Conservation (phyloP, 2,888 invertebrate species). For the Tricholauxania praeusta region DNA sequence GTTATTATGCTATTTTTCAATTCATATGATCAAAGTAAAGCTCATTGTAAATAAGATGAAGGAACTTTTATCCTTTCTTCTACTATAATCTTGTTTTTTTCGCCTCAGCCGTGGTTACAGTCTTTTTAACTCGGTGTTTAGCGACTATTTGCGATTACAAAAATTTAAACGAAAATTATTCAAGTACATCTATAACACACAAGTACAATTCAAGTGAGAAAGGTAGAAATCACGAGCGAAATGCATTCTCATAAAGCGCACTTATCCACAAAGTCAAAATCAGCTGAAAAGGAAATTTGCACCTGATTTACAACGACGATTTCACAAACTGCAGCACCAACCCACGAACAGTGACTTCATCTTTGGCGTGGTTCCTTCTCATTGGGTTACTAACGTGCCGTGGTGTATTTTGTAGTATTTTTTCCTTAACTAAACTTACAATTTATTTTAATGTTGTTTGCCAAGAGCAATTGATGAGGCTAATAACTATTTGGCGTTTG, state of each 20-base stretch:
- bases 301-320: slow-evolving; percentile 12
- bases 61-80: neutral
- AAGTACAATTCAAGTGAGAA: neutral
- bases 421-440: slow-evolving; percentile 33
- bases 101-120: neutral
- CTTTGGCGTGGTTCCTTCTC: neutral
- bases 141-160: neutral
- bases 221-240: slow-evolving; percentile 21
- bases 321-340: slow-evolving; percentile 9
- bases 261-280: slow-evolving; percentile 37
- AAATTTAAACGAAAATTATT: slow-evolving; percentile 40
- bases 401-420: slow-evolving; percentile 10
- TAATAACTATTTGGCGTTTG: slow-evolving; percentile 38
- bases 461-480: slow-evolving; percentile 47
- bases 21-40: too few species aligned
- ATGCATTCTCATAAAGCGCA: slow-evolving; percentile 37
- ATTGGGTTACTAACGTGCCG: neutral
- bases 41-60: too few species aligned
- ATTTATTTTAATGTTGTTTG: slow-evolving; percentile 48
- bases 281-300: neutral
- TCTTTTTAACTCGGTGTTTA: neutral
- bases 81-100: slow-evolving; percentile 27
- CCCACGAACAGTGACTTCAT: neutral
- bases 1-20: too few species aligned
- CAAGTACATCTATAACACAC: slow-evolving; percentile 22